Percentiles rank a stretch among this genome's conserved stretches.
phyloP scores from a whole-genome alignment of 2,888 invertebrate genomes.

The Lordiphosa andalusiaca region DNA sequence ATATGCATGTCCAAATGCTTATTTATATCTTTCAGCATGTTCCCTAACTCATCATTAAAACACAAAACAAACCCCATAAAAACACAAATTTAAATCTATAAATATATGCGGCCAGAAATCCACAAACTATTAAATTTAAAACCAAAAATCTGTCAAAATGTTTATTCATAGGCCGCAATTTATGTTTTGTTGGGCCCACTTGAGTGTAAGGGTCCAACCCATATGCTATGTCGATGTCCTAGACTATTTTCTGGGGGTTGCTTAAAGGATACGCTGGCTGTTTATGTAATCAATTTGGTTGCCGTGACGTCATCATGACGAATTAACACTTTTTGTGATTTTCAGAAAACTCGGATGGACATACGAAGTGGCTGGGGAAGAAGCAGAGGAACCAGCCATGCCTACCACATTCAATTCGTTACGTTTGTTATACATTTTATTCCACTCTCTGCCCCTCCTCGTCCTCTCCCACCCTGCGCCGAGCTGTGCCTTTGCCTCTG shows the following conservation, averaged over 20 bases:
- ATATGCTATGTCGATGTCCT: conserved; percentile 5
- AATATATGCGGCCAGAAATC: conserved; percentile 40
- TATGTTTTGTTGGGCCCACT: conserved; percentile 34
- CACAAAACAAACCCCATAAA: conserved; percentile 38
- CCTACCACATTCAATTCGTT: conserved; percentile 66
- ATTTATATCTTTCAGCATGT: conserved; percentile 33
- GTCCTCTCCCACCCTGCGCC: background rate
- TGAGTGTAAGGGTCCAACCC: conserved; percentile 12
- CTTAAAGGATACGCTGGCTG: conserved; percentile 67
- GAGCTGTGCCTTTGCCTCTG: conserved; percentile 4
- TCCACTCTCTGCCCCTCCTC: conserved; percentile 23
- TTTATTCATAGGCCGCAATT: conserved; percentile 70
- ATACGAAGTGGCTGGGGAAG: background rate
- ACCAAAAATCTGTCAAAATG: conserved; percentile 73
- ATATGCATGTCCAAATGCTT: conserved; percentile 41
- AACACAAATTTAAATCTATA: conserved; percentile 48
- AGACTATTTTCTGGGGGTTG: conserved; percentile 30
- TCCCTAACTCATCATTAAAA: conserved; percentile 39
- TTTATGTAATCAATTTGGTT: conserved; percentile 75
- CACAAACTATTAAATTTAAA: conserved; percentile 54
- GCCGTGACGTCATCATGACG: conserved; percentile 80
- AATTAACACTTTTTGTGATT: conserved; percentile 73
- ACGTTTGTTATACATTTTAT: conserved; percentile 69
- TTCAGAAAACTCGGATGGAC: conserved; percentile 37
- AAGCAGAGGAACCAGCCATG: conserved; percentile 20